phyloP scores from a whole-genome alignment of 2,888 invertebrate species.

The Leucophenga montana region DNA sequence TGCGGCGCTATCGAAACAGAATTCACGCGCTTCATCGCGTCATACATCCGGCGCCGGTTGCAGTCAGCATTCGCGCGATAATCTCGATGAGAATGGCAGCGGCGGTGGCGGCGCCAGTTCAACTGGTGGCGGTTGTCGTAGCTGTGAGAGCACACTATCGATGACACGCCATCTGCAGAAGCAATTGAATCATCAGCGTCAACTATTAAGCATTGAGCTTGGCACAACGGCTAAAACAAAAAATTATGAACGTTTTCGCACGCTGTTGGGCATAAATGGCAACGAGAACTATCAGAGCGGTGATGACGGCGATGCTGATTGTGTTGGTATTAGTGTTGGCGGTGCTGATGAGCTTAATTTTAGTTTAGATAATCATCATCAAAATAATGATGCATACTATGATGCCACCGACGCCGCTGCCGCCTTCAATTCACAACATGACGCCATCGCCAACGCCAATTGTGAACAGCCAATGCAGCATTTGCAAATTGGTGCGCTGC shows the following conservation, averaged over 20 bases:
- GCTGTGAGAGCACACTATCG: slow-evolving; percentile 71
- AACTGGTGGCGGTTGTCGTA: slow-evolving; percentile 63
- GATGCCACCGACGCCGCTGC: slow-evolving; percentile 15
- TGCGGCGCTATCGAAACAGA: slow-evolving; percentile 75
- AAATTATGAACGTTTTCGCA: slow-evolving; percentile 72
- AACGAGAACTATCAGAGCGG: slow-evolving; percentile 67
- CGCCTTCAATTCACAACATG: slow-evolving; percentile 40
- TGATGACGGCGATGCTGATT: slow-evolving; percentile 68
- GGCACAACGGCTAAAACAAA: slow-evolving; percentile 70
- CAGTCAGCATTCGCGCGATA: slow-evolving; percentile 69
- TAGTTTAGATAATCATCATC: slow-evolving; percentile 45
- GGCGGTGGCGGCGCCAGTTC: slow-evolving; percentile 44
- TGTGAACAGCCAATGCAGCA: slow-evolving; percentile 69
- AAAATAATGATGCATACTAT: slow-evolving; percentile 22
- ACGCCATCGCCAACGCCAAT: slow-evolving; percentile 53
- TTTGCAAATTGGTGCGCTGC: slow-evolving; percentile 73
- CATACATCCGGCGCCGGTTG: slow-evolving; percentile 70
- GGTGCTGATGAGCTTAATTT: slow-evolving; percentile 43
- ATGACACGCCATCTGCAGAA: slow-evolving; percentile 73
- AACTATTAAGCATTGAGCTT: slow-evolving; percentile 73
- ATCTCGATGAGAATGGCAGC: slow-evolving; percentile 72
- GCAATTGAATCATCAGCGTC: slow-evolving; percentile 73
- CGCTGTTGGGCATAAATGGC: slow-evolving; percentile 72
- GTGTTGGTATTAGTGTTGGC: slow-evolving; percentile 46
- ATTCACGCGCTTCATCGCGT: slow-evolving; percentile 67